Conservation (phyloP, 2,888 invertebrate genomes). For the Cloeon dipterum region DNA sequence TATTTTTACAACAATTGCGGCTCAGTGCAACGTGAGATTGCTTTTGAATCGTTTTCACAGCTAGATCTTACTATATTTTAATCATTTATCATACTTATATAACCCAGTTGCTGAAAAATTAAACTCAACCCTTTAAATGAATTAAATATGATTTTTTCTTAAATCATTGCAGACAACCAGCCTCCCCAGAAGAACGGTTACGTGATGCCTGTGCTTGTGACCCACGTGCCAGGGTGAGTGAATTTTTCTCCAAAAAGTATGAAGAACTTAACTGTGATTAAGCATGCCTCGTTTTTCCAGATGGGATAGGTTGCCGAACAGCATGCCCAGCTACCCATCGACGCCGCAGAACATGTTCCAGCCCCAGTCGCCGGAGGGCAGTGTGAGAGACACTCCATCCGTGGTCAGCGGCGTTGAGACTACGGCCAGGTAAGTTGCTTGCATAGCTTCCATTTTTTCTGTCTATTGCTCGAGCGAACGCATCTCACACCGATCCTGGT, state of each 20-base stretch:
- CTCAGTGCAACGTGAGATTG: neutral
- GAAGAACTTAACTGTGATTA: too few relatives aligned
- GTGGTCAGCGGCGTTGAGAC: slow-evolving; percentile 30
- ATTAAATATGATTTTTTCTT: neutral
- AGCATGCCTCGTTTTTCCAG: too few relatives aligned
- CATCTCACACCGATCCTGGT: too few relatives aligned
- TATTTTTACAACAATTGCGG: too few relatives aligned
- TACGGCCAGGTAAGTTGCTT: slow-evolving; percentile 8
- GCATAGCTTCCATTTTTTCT: neutral
- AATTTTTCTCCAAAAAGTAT: too few relatives aligned
- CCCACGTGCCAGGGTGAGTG: slow-evolving; percentile 46
- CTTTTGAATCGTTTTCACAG: neutral
- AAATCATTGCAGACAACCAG: slow-evolving; percentile 22
- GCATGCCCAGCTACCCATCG: slow-evolving; percentile 26
- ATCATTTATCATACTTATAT: neutral
- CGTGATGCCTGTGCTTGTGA: slow-evolving; percentile 62
- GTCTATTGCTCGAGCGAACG: too few relatives aligned
- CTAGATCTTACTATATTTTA: neutral
- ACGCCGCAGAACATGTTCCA: slow-evolving; percentile 35
- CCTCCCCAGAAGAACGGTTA: slow-evolving; percentile 53
- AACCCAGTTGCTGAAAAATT: too few relatives aligned
- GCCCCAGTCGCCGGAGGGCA: slow-evolving; percentile 40
- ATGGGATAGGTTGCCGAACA: slow-evolving; percentile 21
- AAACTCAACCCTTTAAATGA: neutral
- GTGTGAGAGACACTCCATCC: slow-evolving; percentile 44